These are phyloP conservation scores for Paramormyrops kingsleyae DNA, from an alignment of 2,113 vertebrate genomes.

Conservation along the genomic window DNA sequence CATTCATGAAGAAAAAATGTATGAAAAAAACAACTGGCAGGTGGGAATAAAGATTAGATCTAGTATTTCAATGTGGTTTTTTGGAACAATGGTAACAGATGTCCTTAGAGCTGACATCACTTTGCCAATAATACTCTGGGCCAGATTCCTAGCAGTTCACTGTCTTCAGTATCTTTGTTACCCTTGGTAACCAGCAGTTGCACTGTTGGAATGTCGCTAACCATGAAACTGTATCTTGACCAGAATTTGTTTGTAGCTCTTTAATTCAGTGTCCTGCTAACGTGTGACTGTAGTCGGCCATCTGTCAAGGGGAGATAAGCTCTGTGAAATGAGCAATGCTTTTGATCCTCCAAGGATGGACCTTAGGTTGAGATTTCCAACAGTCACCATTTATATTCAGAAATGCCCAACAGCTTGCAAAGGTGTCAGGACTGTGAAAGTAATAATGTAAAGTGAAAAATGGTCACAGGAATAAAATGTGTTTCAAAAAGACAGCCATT, in stretches of 20 bases:
- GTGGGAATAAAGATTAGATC: background rate
- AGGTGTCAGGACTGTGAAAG: background rate
- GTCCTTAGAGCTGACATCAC: slow-evolving; percentile 2
- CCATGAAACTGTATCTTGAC: background rate
- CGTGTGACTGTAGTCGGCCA: background rate
- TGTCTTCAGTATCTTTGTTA: background rate
- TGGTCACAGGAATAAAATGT: background rate
- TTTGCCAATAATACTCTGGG: background rate
- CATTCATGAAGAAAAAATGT: background rate
- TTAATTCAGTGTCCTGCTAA: background rate
- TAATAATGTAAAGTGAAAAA: background rate
- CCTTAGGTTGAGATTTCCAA: background rate
- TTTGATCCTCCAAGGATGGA: background rate
- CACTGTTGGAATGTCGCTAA: background rate
- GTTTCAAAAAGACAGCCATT: background rate
- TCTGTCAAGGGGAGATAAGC: background rate
- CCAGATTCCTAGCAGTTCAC: background rate
- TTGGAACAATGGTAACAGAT: slow-evolving; percentile 4
- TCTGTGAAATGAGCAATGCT: background rate
- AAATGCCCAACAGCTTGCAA: background rate
- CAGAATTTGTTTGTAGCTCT: background rate
- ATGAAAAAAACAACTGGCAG: background rate
- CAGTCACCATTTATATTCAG: background rate
- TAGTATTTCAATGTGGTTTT: background rate
- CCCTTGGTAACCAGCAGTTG: slow-evolving; percentile 1